These are phyloP conservation scores for Taxidea taxus DNA, from an alignment of 2,113 vertebrate genomes.

Conservation along the genomic window DNA sequence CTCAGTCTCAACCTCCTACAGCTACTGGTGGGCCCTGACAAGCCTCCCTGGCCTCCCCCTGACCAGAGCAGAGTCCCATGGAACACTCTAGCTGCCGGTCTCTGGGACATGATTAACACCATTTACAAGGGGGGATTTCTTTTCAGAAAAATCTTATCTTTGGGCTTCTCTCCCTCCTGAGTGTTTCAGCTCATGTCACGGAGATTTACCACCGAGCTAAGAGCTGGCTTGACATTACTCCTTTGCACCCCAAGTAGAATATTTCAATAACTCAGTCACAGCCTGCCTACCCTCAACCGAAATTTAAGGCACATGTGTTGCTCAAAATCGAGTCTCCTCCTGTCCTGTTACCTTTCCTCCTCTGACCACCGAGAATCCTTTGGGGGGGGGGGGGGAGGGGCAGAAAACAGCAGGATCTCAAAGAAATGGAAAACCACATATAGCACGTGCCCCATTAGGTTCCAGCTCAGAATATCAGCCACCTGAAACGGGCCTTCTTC, in stretches of 20 bases:
- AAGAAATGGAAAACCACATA: not conserved
- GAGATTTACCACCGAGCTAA: not conserved
- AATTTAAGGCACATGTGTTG: not conserved
- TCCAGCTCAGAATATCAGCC: not conserved
- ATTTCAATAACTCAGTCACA: not conserved
- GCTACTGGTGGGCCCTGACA: not conserved
- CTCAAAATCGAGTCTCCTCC: not conserved
- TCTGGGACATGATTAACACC: not conserved
- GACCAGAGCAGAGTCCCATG: not conserved
- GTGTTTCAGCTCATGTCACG: not conserved
- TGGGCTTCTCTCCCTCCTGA: not conserved
- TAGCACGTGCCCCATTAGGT: rapidly evolving
- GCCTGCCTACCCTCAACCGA: not conserved
- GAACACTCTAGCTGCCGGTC: rapidly evolving
- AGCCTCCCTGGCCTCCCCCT: not conserved
- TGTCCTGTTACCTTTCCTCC: not conserved
- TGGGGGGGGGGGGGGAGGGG: rapidly evolving
- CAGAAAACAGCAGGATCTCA: not conserved
- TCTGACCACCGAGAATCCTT: not conserved
- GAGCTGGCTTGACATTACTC: not conserved
- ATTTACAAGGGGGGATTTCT: not conserved
- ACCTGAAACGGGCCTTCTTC: not conserved
- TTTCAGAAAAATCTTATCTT: not conserved
- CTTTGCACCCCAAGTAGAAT: not conserved
- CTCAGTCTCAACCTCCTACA: not conserved